Percentiles rank a stretch among this genome's conserved stretches.
phyloP scores from a whole-genome alignment of 2,888 invertebrate species.

The Teleogryllus oceanicus region DNA sequence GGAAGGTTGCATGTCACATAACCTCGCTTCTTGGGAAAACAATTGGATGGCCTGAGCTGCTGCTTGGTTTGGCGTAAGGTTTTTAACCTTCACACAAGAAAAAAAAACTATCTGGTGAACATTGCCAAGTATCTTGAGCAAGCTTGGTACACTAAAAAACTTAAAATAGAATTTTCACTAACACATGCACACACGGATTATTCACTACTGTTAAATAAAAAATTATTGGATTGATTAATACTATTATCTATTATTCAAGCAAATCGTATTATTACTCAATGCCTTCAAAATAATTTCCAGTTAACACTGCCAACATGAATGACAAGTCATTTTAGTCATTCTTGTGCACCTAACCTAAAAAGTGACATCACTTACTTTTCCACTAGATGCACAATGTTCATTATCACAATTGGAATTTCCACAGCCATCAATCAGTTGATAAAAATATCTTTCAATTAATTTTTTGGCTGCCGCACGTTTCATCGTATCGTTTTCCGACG shows the following conservation, averaged over 20 bases:
- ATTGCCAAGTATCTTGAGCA: neutral
- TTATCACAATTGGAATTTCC: constrained; percentile 85
- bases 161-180: neutral
- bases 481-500: constrained; percentile 46
- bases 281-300: neutral
- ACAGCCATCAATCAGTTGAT: constrained; percentile 88
- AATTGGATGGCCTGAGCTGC: constrained; percentile 85
- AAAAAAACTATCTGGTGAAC: constrained; percentile 1
- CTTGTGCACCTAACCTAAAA: neutral
- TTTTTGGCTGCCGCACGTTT: constrained; percentile 66
- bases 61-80: constrained; percentile 81
- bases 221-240: too few species aligned
- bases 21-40: constrained; percentile 76
- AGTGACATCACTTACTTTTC: constrained; percentile 58
- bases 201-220: too few species aligned
- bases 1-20: constrained; percentile 71
- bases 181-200: neutral
- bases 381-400: constrained; percentile 84
- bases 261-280: too few species aligned
- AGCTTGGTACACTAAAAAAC: neutral
- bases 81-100: constrained; percentile 55
- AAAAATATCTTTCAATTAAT: constrained; percentile 87
- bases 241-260: too few species aligned
- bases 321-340: neutral
- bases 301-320: neutral